Evolutionary conservation across 2,888 invertebrate genomes (phyloP), one percentile per base, ranked within the genome.

Genomic region (Sarcophaga variegata): DNA sequence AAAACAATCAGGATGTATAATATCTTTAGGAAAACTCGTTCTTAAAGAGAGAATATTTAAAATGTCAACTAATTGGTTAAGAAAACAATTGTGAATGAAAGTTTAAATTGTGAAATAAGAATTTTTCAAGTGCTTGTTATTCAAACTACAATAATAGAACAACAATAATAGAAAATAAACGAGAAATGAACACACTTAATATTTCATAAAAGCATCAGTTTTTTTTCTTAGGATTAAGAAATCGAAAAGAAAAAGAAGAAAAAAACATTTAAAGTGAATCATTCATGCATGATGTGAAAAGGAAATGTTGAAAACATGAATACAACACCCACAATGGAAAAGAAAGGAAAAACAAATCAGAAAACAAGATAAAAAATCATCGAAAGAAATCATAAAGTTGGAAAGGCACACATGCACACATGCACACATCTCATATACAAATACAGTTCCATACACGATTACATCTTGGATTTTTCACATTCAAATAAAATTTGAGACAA

Each of bases 191-290:
- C 37, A 37, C 37, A 37, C 37, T 37, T 37, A 37, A 37, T 37
- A 37, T 37, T 37, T 37, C 37, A 37, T 10, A 37, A 10, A 37
- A 37, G 37, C 37, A 37, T 37, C 37, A 37, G 37, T 37, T 12
- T 59, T 54, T 54, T 54, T 54, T 17, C 4, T 59, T 59, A 17
- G 59, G 14, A 59, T 17, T 59, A 59, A 59, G 14, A 59, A 59
- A 63, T 25, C 45, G 10, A 37, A 37, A 17, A 63, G 25, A 1
- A 22, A 22, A 22, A 22, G n/a, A n/a, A n/a, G n/a, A 45, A 10
- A 37, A 37, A 69, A 69, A 62, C 60, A 62, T 75, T 75, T 67
- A 75, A 81, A 81, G 59, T 27, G 25, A 74, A 47, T 67, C 62
- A 69, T 62, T 62, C 60, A 72, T 80, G 80, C 60, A 80, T 80